A percentile compares a stretch with the other conserved stretches of the same genome.
Evolutionary conservation across 2,113 vertebrate genomes (phyloP).

Genomic region (Alethe diademata): DNA sequence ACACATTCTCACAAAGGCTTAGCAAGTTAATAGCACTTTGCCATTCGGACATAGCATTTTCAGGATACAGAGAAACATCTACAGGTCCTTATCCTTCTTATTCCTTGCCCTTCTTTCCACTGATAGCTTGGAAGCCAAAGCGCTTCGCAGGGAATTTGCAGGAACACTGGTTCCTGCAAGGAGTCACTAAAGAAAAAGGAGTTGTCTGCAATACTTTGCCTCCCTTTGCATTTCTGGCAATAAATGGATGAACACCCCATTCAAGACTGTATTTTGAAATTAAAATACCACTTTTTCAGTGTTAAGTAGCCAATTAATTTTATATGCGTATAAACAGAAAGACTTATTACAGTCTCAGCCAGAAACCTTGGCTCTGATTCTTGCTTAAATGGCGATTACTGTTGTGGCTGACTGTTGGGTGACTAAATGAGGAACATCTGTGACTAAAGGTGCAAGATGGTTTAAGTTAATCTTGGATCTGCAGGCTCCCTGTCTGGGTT

Average conservation of each 20-base stretch:
- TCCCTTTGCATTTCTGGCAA: neutral
- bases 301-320: neutral
- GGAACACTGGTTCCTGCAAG: neutral
- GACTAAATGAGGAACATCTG: neutral
- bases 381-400: neutral
- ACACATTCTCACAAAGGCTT: neutral
- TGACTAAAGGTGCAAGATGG: neutral
- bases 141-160: neutral
- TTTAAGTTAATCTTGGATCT: slow-evolving; percentile 25
- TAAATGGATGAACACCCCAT: neutral
- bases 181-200: neutral
- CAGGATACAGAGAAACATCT: neutral
- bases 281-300: neutral
- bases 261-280: neutral
- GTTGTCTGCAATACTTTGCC: neutral
- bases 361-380: neutral
- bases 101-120: neutral
- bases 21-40: neutral
- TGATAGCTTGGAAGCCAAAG: neutral
- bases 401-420: neutral
- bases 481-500: neutral
- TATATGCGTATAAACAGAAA: neutral
- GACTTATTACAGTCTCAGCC: neutral
- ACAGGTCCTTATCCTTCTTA: neutral
- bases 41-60: rapidly evolving